Evolutionary conservation across 2,888 invertebrate species (phyloP).

Genomic region (Catocala sponsa): DNA sequence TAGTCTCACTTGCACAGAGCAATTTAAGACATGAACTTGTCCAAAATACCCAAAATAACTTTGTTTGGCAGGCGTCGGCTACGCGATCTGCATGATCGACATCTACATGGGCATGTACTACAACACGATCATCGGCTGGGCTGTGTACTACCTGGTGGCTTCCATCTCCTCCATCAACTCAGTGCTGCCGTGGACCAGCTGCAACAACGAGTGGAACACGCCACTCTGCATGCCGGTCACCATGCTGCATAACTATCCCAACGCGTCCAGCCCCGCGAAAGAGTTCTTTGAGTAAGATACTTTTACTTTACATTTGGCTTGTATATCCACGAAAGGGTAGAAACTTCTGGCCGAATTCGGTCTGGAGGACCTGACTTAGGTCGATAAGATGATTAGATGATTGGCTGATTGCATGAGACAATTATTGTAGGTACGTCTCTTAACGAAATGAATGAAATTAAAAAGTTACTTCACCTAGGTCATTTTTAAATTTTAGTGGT

Average conservation of each 20-base stretch:
- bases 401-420: too few relatives aligned
- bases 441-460: too few relatives aligned
- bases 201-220: constrained; percentile 96
- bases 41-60: background rate
- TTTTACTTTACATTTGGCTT: too few relatives aligned
- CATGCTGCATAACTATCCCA: constrained; percentile 81
- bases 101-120: constrained; percentile 99
- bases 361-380: too few relatives aligned
- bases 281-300: constrained; percentile 95
- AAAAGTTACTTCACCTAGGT: too few relatives aligned
- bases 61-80: constrained; percentile 93
- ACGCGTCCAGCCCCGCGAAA: constrained; percentile 93
- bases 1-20: too few relatives aligned
- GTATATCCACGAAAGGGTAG: too few relatives aligned
- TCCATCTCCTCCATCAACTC: constrained; percentile 94
- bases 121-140: constrained; percentile 99
- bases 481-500: too few relatives aligned
- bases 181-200: constrained; percentile 95
- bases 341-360: too few relatives aligned
- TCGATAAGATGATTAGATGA: too few relatives aligned
- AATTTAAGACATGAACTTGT: background rate
- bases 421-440: too few relatives aligned
- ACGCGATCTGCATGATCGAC: constrained; percentile 98
- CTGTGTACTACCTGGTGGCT: constrained; percentile 95
- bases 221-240: constrained; percentile 91